Percentiles rank a stretch among this genome's conserved stretches.
Conservation (phyloP, 2,113 vertebrate genomes). For the Phyllostomus discolor region DNA sequence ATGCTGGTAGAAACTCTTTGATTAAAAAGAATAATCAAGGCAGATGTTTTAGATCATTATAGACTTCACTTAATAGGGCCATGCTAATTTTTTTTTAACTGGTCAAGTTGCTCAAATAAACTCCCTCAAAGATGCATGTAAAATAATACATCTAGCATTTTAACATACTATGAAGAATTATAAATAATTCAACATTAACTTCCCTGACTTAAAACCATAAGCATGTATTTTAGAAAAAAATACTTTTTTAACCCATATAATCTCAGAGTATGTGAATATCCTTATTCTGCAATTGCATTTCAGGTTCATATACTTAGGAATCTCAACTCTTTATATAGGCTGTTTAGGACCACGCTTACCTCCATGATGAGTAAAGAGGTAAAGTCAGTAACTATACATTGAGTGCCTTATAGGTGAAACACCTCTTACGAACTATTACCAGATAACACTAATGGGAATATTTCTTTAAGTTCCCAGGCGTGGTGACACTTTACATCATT, state of each 20-base stretch:
- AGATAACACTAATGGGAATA: neutral
- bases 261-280: neutral
- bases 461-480: neutral
- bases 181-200: slow-evolving; percentile 19
- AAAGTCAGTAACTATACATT: neutral
- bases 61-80: neutral
- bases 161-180: neutral
- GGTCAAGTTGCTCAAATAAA: neutral
- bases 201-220: neutral
- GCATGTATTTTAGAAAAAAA: neutral
- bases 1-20: slow-evolving; percentile 31
- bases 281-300: neutral
- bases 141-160: neutral
- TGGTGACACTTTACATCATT: neutral
- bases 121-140: neutral
- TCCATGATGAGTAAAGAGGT: neutral
- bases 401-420: neutral
- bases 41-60: neutral
- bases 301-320: neutral
- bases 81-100: neutral
- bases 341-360: neutral
- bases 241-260: neutral
- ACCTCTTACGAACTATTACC: neutral
- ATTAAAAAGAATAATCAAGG: slow-evolving; percentile 61
- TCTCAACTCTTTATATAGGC: neutral